These are phyloP conservation scores for Corvus cornix DNA, from an alignment of 2,113 vertebrate genomes.

Conservation along the genomic window DNA sequence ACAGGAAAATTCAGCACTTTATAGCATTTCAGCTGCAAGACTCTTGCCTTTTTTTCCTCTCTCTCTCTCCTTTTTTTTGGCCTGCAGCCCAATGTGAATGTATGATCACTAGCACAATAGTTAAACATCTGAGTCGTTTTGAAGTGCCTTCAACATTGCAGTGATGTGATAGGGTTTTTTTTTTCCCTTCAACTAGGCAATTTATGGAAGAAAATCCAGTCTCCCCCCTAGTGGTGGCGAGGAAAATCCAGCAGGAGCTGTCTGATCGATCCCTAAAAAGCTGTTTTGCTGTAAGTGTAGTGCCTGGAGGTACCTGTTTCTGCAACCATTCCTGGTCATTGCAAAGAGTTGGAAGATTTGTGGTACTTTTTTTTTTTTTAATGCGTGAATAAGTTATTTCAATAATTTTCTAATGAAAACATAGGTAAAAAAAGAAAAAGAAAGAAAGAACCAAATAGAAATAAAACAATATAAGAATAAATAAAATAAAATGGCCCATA, in stretches of 20 bases:
- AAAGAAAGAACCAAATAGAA: background rate
- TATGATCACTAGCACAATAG: conserved; percentile 81
- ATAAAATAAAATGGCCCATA: background rate
- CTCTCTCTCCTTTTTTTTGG: conserved; percentile 60
- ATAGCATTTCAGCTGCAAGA: conserved; percentile 74
- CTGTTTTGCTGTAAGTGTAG: background rate
- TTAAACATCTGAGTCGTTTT: conserved; percentile 83
- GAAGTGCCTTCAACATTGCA: conserved; percentile 74
- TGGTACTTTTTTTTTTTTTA: background rate
- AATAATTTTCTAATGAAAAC: background rate
- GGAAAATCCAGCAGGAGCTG: conserved; percentile 50
- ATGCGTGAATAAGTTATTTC: background rate
- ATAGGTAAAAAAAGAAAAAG: too few species aligned
- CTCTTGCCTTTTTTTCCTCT: conserved; percentile 26
- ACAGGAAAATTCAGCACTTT: conserved; percentile 78
- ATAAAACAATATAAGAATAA: background rate
- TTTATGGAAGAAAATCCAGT: conserved; percentile 43
- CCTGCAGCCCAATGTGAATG: conserved; percentile 79
- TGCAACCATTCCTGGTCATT: background rate
- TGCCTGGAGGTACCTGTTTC: background rate
- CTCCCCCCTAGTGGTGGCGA: conserved; percentile 73
- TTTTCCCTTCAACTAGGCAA: conserved; percentile 26
- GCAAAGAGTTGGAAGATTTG: background rate
- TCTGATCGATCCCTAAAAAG: background rate
- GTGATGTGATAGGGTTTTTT: conserved; percentile 63